Evolutionary conservation across 2,888 invertebrate species (phyloP).

Genomic region (Chironomus tentans): DNA sequence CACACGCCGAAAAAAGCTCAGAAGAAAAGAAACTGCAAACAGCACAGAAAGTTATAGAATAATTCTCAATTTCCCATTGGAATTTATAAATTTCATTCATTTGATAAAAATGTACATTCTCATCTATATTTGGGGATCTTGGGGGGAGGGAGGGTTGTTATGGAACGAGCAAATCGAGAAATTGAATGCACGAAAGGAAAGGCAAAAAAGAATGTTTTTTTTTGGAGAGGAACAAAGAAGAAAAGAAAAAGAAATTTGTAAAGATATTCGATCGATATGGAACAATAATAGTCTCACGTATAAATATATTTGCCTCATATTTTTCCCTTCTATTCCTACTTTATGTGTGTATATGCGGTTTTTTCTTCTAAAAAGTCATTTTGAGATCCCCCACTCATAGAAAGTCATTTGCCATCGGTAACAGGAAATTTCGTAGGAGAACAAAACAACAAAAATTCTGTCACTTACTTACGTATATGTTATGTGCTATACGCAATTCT

Average conservation of each 20-base stretch:
- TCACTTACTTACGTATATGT: slow-evolving; percentile 7
- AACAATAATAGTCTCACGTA: neutral
- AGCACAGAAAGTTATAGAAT: neutral
- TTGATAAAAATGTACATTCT: neutral
- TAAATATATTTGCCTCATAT: neutral
- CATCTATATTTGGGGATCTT: too few relatives aligned
- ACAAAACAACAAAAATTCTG: slow-evolving; percentile 7
- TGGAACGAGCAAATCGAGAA: too few relatives aligned
- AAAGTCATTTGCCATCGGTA: slow-evolving; percentile 8
- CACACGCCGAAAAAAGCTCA: too few relatives aligned
- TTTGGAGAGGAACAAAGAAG: neutral
- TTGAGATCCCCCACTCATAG: neutral
- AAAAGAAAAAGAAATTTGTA: neutral
- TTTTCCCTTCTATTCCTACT: neutral
- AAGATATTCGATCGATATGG: neutral
- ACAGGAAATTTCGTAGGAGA: slow-evolving; percentile 5
- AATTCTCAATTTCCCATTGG: neutral
- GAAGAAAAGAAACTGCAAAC: neutral
- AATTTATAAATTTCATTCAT: neutral
- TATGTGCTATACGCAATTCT: neutral
- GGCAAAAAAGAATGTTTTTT: too few relatives aligned
- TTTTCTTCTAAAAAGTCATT: neutral
- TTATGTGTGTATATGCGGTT: too few relatives aligned
- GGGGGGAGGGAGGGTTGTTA: too few relatives aligned
- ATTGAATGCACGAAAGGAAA: too few relatives aligned